phyloP scores from a whole-genome alignment of 2,113 vertebrate species.

The Anarhynchus alexandrinus region DNA sequence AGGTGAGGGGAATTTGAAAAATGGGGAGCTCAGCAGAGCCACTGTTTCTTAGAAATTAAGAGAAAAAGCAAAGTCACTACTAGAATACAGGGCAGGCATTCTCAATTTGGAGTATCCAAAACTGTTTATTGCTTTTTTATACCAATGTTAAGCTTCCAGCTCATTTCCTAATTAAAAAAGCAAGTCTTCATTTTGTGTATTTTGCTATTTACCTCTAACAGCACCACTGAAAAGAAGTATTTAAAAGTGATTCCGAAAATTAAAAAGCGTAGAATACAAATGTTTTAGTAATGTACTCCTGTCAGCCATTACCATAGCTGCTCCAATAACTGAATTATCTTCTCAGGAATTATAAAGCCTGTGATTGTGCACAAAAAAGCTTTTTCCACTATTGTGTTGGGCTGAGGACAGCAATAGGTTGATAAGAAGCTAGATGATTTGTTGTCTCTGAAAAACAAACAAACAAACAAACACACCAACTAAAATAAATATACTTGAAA shows the following conservation, averaged over 20 bases:
- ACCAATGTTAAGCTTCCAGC: not conserved
- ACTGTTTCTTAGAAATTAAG: not conserved
- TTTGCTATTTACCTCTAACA: not conserved
- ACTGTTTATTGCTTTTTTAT: not conserved
- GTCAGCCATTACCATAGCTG: slow-evolving; percentile 80
- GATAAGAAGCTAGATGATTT: slow-evolving; percentile 83
- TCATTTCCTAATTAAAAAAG: not conserved
- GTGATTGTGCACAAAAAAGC: slow-evolving; percentile 80
- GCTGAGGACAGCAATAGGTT: slow-evolving; percentile 82
- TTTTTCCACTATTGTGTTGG: slow-evolving; percentile 42
- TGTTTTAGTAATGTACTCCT: not conserved
- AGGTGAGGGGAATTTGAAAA: not conserved
- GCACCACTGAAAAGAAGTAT: not conserved
- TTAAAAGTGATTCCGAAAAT: not conserved
- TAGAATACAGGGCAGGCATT: not conserved
- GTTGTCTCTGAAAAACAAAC: slow-evolving; percentile 75
- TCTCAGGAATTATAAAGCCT: slow-evolving; percentile 85
- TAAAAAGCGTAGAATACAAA: not conserved
- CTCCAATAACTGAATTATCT: slow-evolving; percentile 78
- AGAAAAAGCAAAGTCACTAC: not conserved
- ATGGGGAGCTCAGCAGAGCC: not conserved
- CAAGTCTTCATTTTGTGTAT: not conserved
- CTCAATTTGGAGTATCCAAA: not conserved
- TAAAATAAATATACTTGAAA: not conserved
- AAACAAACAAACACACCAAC: not conserved